Evolutionary conservation across 2,797 vertebrate species (phyloP), one percentile per base, ranked within the genome.

Genomic region (Aulostomus chinensis): DNA sequence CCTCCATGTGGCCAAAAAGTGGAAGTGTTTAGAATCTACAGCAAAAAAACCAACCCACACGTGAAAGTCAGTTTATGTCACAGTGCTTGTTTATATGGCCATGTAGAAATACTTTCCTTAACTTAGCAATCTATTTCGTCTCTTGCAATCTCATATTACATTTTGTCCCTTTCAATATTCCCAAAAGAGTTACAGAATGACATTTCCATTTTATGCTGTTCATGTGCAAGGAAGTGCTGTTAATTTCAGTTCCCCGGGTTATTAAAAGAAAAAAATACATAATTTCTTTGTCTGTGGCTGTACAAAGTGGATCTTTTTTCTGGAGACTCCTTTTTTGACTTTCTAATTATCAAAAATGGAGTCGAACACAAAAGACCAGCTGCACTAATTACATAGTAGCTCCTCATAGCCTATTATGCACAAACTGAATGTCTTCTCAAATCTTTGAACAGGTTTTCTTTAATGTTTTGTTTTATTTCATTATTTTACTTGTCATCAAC

Each of bases 341-440:
- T 63, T 47, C 35, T 59, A 59, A 72, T 61, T 46, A 56, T 20
- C 24, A 55, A 52, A 61, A 57, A 39, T 16, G 25, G 5, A n/a
- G 7, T 15, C 5, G 28, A 55, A 64, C 16, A 26, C 31, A 68
- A 69, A 51, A 47, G 25, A 60, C 15, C 46, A 67, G 43, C 34
- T 51, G 32, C 33, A 30, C 39, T 50, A 57, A 70, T 58, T 76
- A 24, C 11, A 28, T n/a, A 20, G 18, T 40, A 22, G 30, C 21
- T 50, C 39, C 32, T 41, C 13, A 5, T 33, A 18, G 25, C 8
- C 16, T 15, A 18, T 34, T 64, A 41, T 50, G 28, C 29, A 40
- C 16, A 47, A 38, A 31, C 9, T n/a, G 18, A 52, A 53, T 4
- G 2, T 13, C 18, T 3, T 50, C 16, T 40, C 9, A 32, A 49